Evolutionary conservation across 2,888 invertebrate species (phyloP).

Genomic region (Drosophila neutralis): DNA sequence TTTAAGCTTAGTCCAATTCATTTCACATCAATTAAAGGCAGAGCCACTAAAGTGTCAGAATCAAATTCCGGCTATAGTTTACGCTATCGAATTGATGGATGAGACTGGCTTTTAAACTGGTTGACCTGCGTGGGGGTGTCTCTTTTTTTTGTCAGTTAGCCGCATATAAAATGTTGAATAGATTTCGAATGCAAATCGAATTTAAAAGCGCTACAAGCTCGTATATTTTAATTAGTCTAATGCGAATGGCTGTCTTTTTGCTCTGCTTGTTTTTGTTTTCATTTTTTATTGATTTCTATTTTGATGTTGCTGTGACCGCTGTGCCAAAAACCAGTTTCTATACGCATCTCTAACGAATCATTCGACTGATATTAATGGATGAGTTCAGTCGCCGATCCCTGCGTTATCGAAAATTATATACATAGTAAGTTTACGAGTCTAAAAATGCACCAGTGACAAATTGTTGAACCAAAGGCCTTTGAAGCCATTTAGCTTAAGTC

Average conservation of each 20-base stretch:
- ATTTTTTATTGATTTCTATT: constrained; percentile 72
- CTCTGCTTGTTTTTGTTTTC: constrained; percentile 33
- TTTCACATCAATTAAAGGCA: constrained; percentile 56
- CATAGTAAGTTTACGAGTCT: constrained; percentile 32
- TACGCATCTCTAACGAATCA: constrained; percentile 20
- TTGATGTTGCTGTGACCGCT: constrained; percentile 46
- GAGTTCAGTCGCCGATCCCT: constrained; percentile 11
- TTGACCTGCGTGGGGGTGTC: constrained; percentile 65
- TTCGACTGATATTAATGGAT: constrained; percentile 44
- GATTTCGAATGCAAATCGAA: constrained; percentile 75
- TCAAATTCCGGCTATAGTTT: constrained; percentile 43
- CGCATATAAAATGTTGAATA: constrained; percentile 52
- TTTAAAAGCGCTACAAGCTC: constrained; percentile 51
- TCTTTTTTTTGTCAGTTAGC: constrained; percentile 24
- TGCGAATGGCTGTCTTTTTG: constrained; percentile 49
- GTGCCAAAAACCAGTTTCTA: constrained; percentile 51
- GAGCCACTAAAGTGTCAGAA: constrained; percentile 4
- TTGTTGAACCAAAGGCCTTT: constrained; percentile 59
- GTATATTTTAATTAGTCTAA: constrained; percentile 76
- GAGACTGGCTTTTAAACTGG: constrained; percentile 68
- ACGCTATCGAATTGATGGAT: constrained; percentile 72
- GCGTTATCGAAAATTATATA: constrained; percentile 15
- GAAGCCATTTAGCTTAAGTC: constrained; percentile 50
- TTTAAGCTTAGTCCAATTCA: constrained; percentile 51
- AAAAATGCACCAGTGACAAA: constrained; percentile 73